Percentiles rank a stretch among this genome's conserved stretches.
phyloP scores from a whole-genome alignment of 2,888 invertebrate species.

The Ichneumoninae sp. region DNA sequence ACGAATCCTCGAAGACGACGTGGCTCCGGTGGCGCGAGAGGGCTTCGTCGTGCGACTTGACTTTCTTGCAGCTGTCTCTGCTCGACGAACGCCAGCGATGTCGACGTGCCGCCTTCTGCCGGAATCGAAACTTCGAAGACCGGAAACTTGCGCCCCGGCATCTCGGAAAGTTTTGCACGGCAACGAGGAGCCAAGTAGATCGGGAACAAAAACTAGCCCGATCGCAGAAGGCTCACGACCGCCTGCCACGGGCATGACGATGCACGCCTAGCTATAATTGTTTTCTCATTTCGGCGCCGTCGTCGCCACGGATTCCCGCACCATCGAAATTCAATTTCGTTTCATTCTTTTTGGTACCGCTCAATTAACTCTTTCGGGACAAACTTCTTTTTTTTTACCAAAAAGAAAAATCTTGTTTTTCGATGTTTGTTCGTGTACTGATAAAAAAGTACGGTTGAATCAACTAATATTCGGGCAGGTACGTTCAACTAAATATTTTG shows the following conservation, averaged over 20 bases:
- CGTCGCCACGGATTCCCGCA: conserved; percentile 44
- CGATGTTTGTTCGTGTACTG: too few species aligned
- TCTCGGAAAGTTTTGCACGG: conserved; percentile 45
- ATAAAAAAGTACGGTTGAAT: too few species aligned
- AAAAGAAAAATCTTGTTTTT: too few species aligned
- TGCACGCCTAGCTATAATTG: conserved; percentile 77
- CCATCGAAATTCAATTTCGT: conserved; percentile 28
- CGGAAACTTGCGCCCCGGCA: conserved; percentile 54
- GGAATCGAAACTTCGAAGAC: conserved; percentile 78
- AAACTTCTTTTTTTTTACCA: neutral
- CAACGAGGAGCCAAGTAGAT: conserved; percentile 43
- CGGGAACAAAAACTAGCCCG: conserved; percentile 75
- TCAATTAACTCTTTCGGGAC: conserved; percentile 20
- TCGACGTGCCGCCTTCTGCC: conserved; percentile 71
- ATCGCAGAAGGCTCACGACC: conserved; percentile 72
- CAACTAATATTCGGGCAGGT: too few species aligned
- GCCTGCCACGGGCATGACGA: conserved; percentile 73
- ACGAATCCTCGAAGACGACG: conserved; percentile 46
- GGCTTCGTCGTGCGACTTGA: conserved; percentile 56
- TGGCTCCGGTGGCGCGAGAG: conserved; percentile 29
- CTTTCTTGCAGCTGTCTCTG: conserved; percentile 62
- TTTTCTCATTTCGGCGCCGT: conserved; percentile 70
- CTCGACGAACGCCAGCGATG: conserved; percentile 2
- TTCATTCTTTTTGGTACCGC: conserved; percentile 31
- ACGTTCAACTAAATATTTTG: too few species aligned